Conservation (phyloP, 2,888 invertebrate genomes). For the Agrilus mali region DNA sequence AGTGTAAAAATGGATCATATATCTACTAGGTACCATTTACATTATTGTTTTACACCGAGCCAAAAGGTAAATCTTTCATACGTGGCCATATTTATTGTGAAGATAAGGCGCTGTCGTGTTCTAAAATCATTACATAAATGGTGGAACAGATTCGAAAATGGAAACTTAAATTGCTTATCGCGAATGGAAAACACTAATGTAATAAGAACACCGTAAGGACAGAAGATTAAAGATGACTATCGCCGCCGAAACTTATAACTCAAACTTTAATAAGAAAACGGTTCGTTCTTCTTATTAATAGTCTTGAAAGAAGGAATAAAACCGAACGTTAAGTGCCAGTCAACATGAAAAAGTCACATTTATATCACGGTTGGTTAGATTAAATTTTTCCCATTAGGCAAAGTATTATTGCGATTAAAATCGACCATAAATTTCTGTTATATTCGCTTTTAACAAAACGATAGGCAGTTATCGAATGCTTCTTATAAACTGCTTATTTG, state of each 20-base stretch:
- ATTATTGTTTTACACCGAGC: too few species aligned
- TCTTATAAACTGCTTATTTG: slow-evolving; percentile 31
- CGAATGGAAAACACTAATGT: slow-evolving; percentile 25
- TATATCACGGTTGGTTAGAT: slow-evolving; percentile 15
- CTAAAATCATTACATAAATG: slow-evolving; percentile 26
- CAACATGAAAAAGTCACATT: slow-evolving; percentile 28
- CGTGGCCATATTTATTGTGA: too few species aligned
- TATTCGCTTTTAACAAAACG: too few species aligned
- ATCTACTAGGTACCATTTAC: too few species aligned
- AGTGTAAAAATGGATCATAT: too few species aligned
- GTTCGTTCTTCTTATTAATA: slow-evolving; percentile 31
- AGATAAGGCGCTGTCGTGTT: slow-evolving; percentile 20
- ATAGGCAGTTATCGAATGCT: too few species aligned
- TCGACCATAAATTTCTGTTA: too few species aligned
- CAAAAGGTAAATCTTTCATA: too few species aligned
- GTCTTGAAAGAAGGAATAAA: slow-evolving; percentile 18
- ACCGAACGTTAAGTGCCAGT: slow-evolving; percentile 26
- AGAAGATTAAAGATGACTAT: slow-evolving; percentile 35
- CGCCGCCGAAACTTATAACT: slow-evolving; percentile 29
- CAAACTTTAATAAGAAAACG: slow-evolving; percentile 35
- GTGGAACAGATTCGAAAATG: slow-evolving; percentile 30
- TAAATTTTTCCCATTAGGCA: too few species aligned
- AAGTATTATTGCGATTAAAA: too few species aligned
- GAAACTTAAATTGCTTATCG: slow-evolving; percentile 31
- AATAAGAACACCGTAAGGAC: slow-evolving; percentile 24